Base-by-base conservation (phyloP, 2,113 vertebrate species). In the Tinamus guttatus region DNA sequence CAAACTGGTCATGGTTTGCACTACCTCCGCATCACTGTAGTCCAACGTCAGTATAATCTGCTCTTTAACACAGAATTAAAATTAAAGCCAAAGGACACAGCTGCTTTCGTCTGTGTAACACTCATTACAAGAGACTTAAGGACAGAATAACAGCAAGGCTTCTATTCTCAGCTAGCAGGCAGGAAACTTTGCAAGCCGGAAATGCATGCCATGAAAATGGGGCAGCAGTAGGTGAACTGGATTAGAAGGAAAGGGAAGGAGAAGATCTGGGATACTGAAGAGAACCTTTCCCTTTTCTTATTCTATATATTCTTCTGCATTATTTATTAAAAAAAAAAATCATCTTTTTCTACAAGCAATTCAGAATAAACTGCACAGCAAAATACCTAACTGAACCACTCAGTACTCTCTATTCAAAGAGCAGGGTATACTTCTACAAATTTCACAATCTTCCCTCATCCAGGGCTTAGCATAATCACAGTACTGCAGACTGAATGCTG, bases 21-120 rank as follows among this genome's bases (percentile, higher is more conserved):
- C 89, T 74, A 76, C 91, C 96, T 94, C 95, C 1, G 2, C 71
- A 59, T 47, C 11, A 1, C 91, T 40, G 71, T 75, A 27, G 16
- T 14, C 68, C 94, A 36, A 47, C 73, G 41, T 86, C 93, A 84
- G 73, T 52, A 45, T 96, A 97, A 97, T 90, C 96, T 90, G 94
- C 87, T 96, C 94, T 94, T 96, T 94, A 95, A 78, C 81, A 71
- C 64, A 91, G 97, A 2, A 96, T 95, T 97, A 96, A 84, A 96
- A 92, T 73, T n/a, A 62, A 93, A 96, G 95, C 93, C 87, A 91
- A 76, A 94, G 92, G 95, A 95, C 92, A 90, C 96, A 95, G 95
- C 96, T 97, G 93, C 92, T 92, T 95, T 96, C 65, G 27, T n/a
- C 32, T 30, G 40, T 34, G 93, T 82, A 91, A 94, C 92, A 24